phyloP scores from a whole-genome alignment of 2,113 vertebrate species.

The Serinus canaria region DNA sequence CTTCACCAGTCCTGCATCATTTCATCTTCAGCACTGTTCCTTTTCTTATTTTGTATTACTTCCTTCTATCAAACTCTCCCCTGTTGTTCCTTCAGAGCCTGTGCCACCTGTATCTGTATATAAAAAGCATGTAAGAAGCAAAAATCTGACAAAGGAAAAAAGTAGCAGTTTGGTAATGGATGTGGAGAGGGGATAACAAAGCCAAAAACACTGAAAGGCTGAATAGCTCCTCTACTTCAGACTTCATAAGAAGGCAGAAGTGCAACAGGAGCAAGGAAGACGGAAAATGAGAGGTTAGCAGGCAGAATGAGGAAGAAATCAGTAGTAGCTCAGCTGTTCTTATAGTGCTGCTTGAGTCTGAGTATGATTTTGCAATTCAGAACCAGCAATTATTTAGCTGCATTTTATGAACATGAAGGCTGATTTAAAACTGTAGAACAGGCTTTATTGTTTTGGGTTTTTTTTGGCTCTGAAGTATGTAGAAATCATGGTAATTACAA shows the following conservation, averaged over 20 bases:
- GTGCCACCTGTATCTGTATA: neutral
- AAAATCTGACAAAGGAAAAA: conserved; percentile 34
- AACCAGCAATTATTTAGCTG: neutral
- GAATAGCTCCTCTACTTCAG: conserved; percentile 20
- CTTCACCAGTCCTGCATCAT: neutral
- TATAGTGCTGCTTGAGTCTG: neutral
- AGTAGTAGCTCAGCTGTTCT: neutral
- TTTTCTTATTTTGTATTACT: neutral
- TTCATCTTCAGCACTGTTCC: neutral
- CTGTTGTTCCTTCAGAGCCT: neutral
- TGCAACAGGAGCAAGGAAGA: neutral
- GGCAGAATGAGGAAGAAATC: neutral
- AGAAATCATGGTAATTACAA: neutral
- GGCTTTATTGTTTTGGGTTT: neutral
- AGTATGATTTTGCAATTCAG: neutral
- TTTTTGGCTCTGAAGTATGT: neutral
- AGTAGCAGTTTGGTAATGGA: conserved; percentile 21
- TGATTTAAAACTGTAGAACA: neutral
- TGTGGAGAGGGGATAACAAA: conserved; percentile 8
- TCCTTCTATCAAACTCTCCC: neutral
- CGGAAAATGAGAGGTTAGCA: neutral
- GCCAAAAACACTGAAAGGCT: neutral
- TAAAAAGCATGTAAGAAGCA: conserved; percentile 7
- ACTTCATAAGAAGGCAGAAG: neutral
- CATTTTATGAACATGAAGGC: neutral